Base-by-base conservation (phyloP, 1,140 invertebrate species). In the Bathynomus jamesi region DNA sequence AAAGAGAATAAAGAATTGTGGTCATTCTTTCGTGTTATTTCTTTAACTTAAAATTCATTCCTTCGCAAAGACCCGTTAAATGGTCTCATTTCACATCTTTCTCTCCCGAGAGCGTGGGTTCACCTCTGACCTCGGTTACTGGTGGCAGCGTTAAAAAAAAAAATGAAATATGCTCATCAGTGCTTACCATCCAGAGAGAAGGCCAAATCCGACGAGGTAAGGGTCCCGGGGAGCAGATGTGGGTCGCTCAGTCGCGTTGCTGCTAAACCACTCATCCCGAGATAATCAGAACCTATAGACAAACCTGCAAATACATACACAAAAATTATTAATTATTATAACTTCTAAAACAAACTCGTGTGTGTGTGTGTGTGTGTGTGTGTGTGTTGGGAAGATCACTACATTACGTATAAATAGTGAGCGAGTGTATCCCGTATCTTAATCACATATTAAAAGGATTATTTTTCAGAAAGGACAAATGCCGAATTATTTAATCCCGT, bases 181-280 rank as follows among this genome's bases (percentile, higher is more conserved):
- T n/a, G 82, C 83, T 87, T 84, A 91, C 90, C 89, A 84, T 92
- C 90, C 80, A 91, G 85, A 78, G 89, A 90, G 79, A 91, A 89
- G 29, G 89, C 89, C n/a, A 76, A 72, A 46, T 76, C 75, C 11
- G 75, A 62, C n/a, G 75, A 76, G 24, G 75, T 76, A 63, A 91
- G 83, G 7, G 89, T 89, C 67, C 89, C 90, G 10, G 89, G 86
- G 3, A 89, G 88, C 75, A 90, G 89, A 28, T 91, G 84, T 31
- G 84, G 78, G 73, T 85, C 82, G 40, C 79, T 77, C 64, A 89
- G 83, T 25, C 87, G 82, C 79, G 87, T 84, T 61, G 87, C 87
- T 60, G 81, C 79, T 69, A 83, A 71, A 29, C 80, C 82, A 46
- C 81, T 81, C 78, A 82, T 80, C 61, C 81, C 81, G 79, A 93